phyloP scores from a whole-genome alignment of 2,113 vertebrate genomes.

The Hystrix cristata region DNA sequence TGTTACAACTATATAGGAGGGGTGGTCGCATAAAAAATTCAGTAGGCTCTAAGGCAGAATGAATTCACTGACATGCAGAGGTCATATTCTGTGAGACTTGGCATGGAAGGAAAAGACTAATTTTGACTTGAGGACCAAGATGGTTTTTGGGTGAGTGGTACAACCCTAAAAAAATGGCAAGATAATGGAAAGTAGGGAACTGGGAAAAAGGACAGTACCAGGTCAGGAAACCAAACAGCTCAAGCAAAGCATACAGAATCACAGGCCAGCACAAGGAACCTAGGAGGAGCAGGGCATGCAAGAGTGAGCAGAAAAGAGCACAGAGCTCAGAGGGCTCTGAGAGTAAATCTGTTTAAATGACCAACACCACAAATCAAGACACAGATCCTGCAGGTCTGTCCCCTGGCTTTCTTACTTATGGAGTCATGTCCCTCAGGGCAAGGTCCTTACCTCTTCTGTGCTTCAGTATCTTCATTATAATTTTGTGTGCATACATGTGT shows the following conservation, averaged over 20 bases:
- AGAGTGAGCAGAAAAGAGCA: background rate
- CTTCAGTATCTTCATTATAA: background rate
- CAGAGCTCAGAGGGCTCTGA: background rate
- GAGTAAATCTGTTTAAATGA: background rate
- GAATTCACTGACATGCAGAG: accelerated
- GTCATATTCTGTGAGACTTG: background rate
- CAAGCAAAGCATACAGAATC: background rate
- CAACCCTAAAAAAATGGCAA: background rate
- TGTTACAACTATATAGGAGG: background rate
- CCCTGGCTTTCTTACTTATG: background rate
- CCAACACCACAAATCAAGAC: background rate
- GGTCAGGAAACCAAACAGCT: background rate
- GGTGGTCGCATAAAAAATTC: background rate
- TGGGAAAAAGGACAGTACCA: background rate
- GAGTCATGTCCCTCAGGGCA: background rate
- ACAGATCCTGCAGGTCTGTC: background rate
- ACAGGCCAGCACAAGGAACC: accelerated
- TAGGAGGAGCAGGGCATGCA: accelerated
- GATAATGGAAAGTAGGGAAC: background rate
- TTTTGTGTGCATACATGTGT: background rate
- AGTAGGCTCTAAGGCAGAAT: background rate
- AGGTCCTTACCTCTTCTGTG: background rate
- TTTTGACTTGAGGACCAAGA: background rate
- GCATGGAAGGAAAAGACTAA: too few species aligned
- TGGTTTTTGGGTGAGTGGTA: background rate